Percentiles rank a stretch among this genome's conserved stretches.
These are phyloP conservation scores for Lepidocyrtinus sp. DNA, from an alignment of 2,888 invertebrate species.

Conservation along the genomic window DNA sequence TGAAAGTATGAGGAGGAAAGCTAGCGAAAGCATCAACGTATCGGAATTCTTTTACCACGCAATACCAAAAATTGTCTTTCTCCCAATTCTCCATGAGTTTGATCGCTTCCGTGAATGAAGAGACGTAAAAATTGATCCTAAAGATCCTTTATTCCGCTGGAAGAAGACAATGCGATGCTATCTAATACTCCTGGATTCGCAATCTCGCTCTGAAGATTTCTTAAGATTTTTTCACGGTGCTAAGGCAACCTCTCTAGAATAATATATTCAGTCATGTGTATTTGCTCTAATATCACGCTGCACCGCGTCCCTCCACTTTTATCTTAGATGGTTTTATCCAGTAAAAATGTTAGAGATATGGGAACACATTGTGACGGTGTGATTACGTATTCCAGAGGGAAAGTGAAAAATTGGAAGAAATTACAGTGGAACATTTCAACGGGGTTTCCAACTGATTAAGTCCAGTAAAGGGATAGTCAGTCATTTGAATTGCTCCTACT, in stretches of 20 bases:
- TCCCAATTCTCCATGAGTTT: too few species aligned
- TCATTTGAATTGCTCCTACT: too few species aligned
- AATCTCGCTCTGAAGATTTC: conserved; percentile 14
- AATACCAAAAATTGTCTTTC: too few species aligned
- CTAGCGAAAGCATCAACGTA: too few species aligned
- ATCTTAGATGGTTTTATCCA: neutral
- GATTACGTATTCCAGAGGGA: conserved; percentile 48
- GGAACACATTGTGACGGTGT: neutral
- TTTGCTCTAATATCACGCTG: conserved; percentile 1
- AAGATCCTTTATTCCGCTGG: too few species aligned
- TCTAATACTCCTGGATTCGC: too few species aligned
- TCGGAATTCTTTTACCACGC: too few species aligned
- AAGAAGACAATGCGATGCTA: too few species aligned
- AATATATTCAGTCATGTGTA: too few species aligned
- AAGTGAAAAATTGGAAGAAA: conserved; percentile 50
- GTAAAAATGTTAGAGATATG: conserved; percentile 11
- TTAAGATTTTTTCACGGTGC: conserved; percentile 16
- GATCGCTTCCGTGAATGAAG: too few species aligned
- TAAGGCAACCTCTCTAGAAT: neutral
- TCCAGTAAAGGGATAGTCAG: conserved; percentile 36
- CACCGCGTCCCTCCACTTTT: conserved; percentile 1
- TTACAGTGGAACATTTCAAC: conserved; percentile 44
- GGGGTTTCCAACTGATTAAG: conserved; percentile 52
- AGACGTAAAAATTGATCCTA: too few species aligned
- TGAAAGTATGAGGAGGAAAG: too few species aligned